phyloP scores from a whole-genome alignment of 2,888 invertebrate species.

The Platycheirus rosarum region DNA sequence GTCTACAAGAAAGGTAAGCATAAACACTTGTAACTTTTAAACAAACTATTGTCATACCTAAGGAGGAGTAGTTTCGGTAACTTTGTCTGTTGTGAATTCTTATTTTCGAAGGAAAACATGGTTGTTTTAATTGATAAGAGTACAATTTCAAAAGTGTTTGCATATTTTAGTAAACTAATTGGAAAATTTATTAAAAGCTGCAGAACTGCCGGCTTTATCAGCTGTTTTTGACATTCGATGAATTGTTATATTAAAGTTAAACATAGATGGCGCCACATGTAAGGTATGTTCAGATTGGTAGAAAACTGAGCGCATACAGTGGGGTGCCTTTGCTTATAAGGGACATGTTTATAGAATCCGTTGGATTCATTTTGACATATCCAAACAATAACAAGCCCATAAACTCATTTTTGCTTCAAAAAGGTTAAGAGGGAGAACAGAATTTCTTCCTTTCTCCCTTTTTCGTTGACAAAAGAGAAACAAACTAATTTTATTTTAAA shows the following conservation, averaged over 20 bases:
- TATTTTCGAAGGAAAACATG: constrained; percentile 34
- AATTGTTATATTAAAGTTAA: not conserved
- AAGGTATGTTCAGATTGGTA: too few relatives aligned
- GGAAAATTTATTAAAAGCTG: not conserved
- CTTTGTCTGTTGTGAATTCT: not conserved
- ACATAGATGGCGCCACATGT: not conserved
- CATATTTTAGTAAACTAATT: constrained; percentile 25
- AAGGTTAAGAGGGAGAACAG: too few relatives aligned
- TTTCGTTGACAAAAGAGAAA: too few relatives aligned
- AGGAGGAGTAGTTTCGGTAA: constrained; percentile 22
- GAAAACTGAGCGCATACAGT: not conserved
- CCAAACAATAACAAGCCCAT: too few relatives aligned
- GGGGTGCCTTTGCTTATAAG: too few relatives aligned
- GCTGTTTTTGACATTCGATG: constrained; percentile 22
- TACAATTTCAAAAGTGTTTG: constrained; percentile 57
- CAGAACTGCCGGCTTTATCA: constrained; percentile 17
- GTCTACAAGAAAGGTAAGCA: constrained; percentile 41
- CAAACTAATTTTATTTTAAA: too few relatives aligned
- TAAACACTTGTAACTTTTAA: not conserved
- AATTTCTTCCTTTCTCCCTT: too few relatives aligned
- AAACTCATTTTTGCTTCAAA: too few relatives aligned
- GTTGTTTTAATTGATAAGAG: constrained; percentile 31
- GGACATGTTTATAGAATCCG: too few relatives aligned
- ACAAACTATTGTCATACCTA: constrained; percentile 30
- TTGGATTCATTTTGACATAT: too few relatives aligned